A percentile compares a stretch with the other conserved stretches of the same genome.
These are phyloP conservation scores for Sebastes melanostomus DNA, from an alignment of 2,797 vertebrate genomes.

Conservation along the genomic window DNA sequence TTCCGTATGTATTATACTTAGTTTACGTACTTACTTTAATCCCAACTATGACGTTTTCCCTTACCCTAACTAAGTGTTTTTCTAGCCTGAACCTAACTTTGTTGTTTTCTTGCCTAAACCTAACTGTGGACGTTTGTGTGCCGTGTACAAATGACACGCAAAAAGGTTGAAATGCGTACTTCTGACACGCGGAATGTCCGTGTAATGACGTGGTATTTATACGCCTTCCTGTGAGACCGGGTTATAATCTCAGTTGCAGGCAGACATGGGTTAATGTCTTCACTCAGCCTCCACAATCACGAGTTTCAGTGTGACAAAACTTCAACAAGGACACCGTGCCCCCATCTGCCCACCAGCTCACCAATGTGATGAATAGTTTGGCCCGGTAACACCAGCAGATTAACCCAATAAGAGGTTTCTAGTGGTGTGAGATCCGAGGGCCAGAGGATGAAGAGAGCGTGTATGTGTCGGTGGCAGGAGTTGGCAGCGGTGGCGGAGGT, in stretches of 20 bases:
- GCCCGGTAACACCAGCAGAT: constrained; percentile 86
- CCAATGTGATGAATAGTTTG: constrained; percentile 84
- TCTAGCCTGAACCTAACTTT: too few relatives aligned
- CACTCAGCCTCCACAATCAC: constrained; percentile 6
- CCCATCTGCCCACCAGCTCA: constrained; percentile 80
- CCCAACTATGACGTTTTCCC: too few relatives aligned
- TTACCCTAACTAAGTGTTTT: too few relatives aligned
- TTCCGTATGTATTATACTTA: too few relatives aligned
- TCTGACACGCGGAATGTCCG: too few relatives aligned
- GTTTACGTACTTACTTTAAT: too few relatives aligned
- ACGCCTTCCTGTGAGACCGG: too few relatives aligned
- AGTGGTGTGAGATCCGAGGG: constrained; percentile 66
- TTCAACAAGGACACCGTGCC: constrained; percentile 76
- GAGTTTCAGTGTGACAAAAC: constrained; percentile 10
- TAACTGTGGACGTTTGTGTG: too few relatives aligned
- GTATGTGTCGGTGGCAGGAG: constrained; percentile 1
- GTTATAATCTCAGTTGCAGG: accelerated
- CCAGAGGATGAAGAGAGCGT: constrained; percentile 35
- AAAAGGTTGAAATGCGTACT: too few relatives aligned
- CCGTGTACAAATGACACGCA: too few relatives aligned
- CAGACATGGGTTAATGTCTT: not conserved
- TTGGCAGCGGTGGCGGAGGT: constrained; percentile 16
- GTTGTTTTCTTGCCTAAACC: too few relatives aligned
- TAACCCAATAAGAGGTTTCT: constrained; percentile 88
- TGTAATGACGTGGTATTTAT: too few relatives aligned